phyloP scores from a whole-genome alignment of 2,797 vertebrate species.

The Girardinus metallicus region DNA sequence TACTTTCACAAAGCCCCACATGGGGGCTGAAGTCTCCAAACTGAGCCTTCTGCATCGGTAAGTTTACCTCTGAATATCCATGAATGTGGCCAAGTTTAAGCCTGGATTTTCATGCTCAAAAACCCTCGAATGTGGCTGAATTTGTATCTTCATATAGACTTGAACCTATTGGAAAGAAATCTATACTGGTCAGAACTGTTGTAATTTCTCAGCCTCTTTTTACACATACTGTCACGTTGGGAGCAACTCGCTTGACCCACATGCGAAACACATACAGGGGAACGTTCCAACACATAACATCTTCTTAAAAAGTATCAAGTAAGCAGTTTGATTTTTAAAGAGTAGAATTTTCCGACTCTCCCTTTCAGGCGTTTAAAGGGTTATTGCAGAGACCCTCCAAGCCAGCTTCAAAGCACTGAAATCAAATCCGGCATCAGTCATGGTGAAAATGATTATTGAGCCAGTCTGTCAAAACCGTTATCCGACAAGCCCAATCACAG shows the following conservation, averaged over 20 bases:
- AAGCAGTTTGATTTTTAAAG: background rate
- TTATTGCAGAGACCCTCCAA: conserved; percentile 12
- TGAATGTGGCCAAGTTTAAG: background rate
- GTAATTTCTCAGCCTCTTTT: background rate
- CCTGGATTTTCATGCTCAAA: background rate
- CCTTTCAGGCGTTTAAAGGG: background rate
- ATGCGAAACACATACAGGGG: too few relatives aligned
- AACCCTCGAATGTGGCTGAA: background rate
- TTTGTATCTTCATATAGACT: background rate
- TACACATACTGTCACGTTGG: too few relatives aligned
- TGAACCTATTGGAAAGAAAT: background rate
- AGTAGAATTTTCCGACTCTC: background rate
- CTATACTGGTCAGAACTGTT: background rate
- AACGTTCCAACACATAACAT: too few relatives aligned
- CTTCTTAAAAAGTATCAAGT: background rate
- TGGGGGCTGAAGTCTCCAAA: too few relatives aligned
- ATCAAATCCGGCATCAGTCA: conserved; percentile 37
- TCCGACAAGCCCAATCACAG: conserved; percentile 43
- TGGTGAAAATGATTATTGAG: conserved; percentile 36
- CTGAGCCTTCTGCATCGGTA: background rate
- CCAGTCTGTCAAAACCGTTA: conserved; percentile 22
- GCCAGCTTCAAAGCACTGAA: conserved; percentile 3
- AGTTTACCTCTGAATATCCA: background rate
- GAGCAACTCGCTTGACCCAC: too few relatives aligned
- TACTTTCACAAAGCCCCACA: too few relatives aligned